Conservation (phyloP, 2,113 vertebrate species). For the Fregata magnificens region DNA sequence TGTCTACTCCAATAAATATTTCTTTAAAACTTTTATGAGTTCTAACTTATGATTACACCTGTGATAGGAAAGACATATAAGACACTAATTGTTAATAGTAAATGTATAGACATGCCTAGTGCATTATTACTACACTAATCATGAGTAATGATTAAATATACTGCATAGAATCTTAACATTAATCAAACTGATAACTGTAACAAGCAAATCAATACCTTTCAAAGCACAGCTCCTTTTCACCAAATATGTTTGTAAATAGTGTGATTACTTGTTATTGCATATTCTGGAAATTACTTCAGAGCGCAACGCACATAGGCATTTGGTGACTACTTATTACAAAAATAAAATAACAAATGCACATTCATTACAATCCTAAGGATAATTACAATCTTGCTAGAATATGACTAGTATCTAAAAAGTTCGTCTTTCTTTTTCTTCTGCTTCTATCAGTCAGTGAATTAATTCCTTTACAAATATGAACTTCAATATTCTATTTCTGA, state of each 20-base stretch:
- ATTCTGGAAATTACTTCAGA: conserved; percentile 57
- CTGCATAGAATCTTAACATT: conserved; percentile 63
- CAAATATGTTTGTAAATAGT: conserved; percentile 49
- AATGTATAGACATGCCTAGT: neutral
- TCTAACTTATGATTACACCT: neutral
- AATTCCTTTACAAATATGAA: conserved; percentile 64
- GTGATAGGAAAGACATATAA: neutral
- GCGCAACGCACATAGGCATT: conserved; percentile 8
- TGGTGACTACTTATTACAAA: conserved; percentile 39
- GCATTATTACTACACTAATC: conserved; percentile 30
- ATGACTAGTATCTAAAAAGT: neutral
- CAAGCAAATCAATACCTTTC: conserved; percentile 67
- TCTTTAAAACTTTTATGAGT: conserved; percentile 16
- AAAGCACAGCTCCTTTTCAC: conserved; percentile 32
- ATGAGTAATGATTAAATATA: conserved; percentile 55
- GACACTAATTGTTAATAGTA: conserved; percentile 23
- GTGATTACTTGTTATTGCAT: conserved; percentile 41
- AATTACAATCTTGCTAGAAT: conserved; percentile 52
- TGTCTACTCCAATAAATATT: conserved; percentile 34
- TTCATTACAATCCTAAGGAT: conserved; percentile 18
- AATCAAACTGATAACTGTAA: conserved; percentile 69
- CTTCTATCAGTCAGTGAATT: conserved; percentile 62
- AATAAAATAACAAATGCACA: conserved; percentile 22
- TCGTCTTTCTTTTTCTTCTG: conserved; percentile 30
- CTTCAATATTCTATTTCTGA: conserved; percentile 68